A percentile compares a stretch with the other conserved stretches of the same genome.
Evolutionary conservation across 2,888 invertebrate genomes (phyloP).

Genomic region (Gymnosoma rotundatum): DNA sequence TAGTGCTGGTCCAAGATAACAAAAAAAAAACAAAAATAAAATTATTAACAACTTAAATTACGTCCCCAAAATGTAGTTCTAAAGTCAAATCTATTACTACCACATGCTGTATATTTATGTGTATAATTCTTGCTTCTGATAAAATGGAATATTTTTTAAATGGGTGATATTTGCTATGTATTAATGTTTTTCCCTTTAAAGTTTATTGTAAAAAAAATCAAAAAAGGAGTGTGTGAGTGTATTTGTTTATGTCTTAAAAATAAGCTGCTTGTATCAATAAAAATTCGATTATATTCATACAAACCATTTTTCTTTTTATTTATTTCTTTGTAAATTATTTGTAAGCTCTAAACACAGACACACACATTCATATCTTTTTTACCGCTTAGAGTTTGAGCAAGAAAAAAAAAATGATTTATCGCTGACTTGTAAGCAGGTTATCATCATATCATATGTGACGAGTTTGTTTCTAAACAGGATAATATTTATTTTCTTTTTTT

Average conservation of each 20-base stretch:
- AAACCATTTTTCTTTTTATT: conserved; percentile 55
- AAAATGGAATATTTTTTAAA: conserved; percentile 47
- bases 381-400: not conserved
- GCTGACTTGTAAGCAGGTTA: conserved; percentile 71
- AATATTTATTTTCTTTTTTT: conserved; percentile 51
- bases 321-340: conserved; percentile 64
- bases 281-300: conserved; percentile 81
- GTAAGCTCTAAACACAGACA: conserved; percentile 18
- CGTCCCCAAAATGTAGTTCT: not conserved
- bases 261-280: conserved; percentile 82
- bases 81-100: conserved; percentile 38
- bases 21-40: too few species aligned
- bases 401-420: conserved; percentile 66
- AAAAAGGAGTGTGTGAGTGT: conserved; percentile 13
- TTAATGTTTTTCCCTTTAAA: conserved; percentile 17
- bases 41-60: conserved; percentile 1
- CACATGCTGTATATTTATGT: not conserved
- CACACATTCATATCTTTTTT: not conserved
- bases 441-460: conserved; percentile 68
- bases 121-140: not conserved
- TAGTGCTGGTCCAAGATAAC: too few species aligned
- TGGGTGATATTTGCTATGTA: conserved; percentile 30
- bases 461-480: conserved; percentile 67
- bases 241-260: conserved; percentile 68
- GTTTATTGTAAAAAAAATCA: not conserved